Evolutionary conservation across 2,113 vertebrate genomes (phyloP).

Genomic region (Garra rufa): DNA sequence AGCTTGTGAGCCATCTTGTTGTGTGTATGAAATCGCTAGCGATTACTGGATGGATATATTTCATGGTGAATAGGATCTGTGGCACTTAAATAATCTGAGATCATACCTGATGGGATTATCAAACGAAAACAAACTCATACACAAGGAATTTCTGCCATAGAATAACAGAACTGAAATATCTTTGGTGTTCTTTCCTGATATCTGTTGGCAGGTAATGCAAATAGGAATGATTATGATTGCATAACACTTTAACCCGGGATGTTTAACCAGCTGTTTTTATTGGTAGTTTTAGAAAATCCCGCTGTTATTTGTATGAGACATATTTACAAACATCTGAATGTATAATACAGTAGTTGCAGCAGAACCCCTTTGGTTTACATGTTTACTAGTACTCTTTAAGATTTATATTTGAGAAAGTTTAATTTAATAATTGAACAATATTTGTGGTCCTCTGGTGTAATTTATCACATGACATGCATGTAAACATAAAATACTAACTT

Average conservation of each 20-base stretch:
- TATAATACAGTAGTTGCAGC: neutral
- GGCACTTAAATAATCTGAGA: neutral
- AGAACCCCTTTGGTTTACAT: neutral
- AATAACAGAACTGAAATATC: neutral
- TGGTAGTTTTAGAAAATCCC: neutral
- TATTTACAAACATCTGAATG: neutral
- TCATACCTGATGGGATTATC: neutral
- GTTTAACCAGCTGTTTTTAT: conserved; percentile 6
- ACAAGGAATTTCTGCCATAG: neutral
- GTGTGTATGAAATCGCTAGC: neutral
- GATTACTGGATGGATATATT: neutral
- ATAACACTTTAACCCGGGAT: neutral
- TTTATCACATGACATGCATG: neutral
- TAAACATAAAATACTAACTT: neutral
- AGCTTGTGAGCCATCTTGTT: conserved; percentile 22
- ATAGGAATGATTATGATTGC: neutral
- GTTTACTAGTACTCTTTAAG: neutral
- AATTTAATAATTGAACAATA: neutral
- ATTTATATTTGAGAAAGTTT: neutral
- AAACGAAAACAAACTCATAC: neutral
- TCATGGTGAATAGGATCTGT: neutral
- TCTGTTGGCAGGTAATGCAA: neutral
- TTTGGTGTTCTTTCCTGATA: too few species aligned
- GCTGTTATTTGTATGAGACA: neutral
- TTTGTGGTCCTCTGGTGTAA: neutral